Conservation (phyloP, 2,888 invertebrate species). For the Drosophila subquinaria region DNA sequence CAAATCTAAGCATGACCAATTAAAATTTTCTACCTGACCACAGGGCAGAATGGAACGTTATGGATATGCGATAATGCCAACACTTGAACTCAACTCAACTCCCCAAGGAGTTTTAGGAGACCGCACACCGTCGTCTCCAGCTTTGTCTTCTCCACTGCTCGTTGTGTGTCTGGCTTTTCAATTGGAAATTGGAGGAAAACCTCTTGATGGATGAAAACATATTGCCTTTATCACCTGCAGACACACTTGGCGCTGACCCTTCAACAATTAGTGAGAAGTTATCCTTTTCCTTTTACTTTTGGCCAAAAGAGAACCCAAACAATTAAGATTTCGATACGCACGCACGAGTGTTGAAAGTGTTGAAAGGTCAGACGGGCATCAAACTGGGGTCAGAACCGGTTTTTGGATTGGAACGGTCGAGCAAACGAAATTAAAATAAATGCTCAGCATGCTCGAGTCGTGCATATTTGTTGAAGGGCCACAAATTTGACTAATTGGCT, state of each 20-base stretch:
- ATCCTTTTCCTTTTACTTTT: conserved; percentile 40
- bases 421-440: conserved; percentile 36
- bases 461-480: conserved; percentile 38
- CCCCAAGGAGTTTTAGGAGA: conserved; percentile 38
- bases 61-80: conserved; percentile 41
- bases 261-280: conserved; percentile 60
- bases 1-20: conserved; percentile 64
- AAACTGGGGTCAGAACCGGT: conserved; percentile 48
- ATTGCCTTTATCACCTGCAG: conserved; percentile 69
- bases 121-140: conserved; percentile 39
- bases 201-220: conserved; percentile 54
- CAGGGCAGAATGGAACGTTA: conserved; percentile 20
- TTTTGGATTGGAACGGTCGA: conserved; percentile 13
- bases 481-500: conserved; percentile 75
- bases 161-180: conserved; percentile 34
- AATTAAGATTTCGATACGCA: conserved; percentile 72
- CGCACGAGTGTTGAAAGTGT: conserved; percentile 36
- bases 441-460: conserved; percentile 15
- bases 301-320: conserved; percentile 31
- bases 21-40: conserved; percentile 69
- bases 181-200: conserved; percentile 36
- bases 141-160: not conserved
- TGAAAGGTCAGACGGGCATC: conserved; percentile 53
- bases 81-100: conserved; percentile 30
- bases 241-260: conserved; percentile 26